phyloP scores from a whole-genome alignment of 2,797 vertebrate genomes.

The Parambassis ranga region DNA sequence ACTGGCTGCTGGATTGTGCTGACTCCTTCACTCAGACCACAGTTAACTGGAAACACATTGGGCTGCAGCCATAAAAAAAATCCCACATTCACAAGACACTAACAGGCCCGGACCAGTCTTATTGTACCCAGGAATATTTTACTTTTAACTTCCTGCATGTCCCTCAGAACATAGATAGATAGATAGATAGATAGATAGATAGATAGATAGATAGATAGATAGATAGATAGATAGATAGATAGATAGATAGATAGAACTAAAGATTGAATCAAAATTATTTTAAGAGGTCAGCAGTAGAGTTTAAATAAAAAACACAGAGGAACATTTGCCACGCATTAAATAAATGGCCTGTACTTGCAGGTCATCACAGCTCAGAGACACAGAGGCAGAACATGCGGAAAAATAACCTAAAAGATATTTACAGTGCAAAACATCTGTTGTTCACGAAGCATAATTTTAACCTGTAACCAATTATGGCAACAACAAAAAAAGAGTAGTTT shows the following conservation, averaged over 20 bases:
- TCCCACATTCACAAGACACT: constrained; percentile 28
- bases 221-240: neutral
- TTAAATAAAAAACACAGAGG: no score
- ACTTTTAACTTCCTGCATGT: neutral
- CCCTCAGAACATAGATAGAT: neutral
- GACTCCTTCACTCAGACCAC: constrained; percentile 67
- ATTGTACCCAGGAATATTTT: no score
- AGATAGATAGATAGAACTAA: neutral
- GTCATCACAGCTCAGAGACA: neutral
- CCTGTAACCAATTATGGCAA: constrained; percentile 51
- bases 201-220: neutral
- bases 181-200: neutral
- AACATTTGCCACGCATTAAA: no score
- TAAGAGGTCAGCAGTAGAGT: no score
- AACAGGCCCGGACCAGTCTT: neutral
- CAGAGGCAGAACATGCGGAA: neutral
- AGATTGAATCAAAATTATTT: no score
- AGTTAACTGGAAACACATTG: constrained; percentile 77
- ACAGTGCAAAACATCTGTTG: neutral
- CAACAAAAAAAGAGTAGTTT: constrained; percentile 33
- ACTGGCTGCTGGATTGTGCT: constrained; percentile 71
- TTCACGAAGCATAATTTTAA: constrained; percentile 3
- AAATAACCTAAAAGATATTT: neutral
- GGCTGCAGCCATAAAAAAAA: constrained; percentile 41
- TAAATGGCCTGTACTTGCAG: no score